A percentile compares a stretch with the other conserved stretches of the same genome.
These are phyloP conservation scores for Procambarus virginalis DNA, from an alignment of 1,140 invertebrate species.

Conservation along the genomic window DNA sequence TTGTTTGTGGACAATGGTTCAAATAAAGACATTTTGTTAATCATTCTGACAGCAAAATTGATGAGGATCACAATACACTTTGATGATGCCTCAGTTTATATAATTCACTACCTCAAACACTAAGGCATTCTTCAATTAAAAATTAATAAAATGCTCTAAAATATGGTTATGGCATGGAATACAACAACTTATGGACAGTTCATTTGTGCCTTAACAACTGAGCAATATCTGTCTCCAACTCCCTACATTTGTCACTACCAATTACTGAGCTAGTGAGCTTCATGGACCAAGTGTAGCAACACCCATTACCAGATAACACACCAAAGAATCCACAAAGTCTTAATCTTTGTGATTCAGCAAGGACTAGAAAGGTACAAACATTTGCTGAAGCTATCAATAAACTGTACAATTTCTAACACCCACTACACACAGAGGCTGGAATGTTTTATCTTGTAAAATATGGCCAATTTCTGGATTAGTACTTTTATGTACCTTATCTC, in stretches of 20 bases:
- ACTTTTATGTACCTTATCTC: background rate
- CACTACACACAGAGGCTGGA: conserved; percentile 2
- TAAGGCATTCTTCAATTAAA: background rate
- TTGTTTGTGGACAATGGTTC: background rate
- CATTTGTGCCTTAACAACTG: conserved; percentile 9
- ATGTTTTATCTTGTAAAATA: background rate
- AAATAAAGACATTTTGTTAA: background rate
- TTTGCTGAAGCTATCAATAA: conserved; percentile 6
- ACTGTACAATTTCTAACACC: conserved; percentile 11
- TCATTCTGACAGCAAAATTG: background rate
- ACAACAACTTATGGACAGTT: conserved; percentile 6
- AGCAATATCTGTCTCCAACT: conserved; percentile 1
- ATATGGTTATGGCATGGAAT: conserved; percentile 1
- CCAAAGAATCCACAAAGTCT: background rate
- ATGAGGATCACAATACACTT: background rate
- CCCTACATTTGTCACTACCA: background rate
- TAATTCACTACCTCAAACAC: background rate
- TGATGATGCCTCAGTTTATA: background rate
- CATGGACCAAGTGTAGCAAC: background rate
- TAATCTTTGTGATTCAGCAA: conserved; percentile 5
- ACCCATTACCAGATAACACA: background rate
- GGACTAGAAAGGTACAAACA: conserved; percentile 18
- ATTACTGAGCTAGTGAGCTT: background rate
- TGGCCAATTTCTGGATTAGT: conserved; percentile 9
- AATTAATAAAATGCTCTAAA: conserved; percentile 8